Percentiles rank a stretch among this genome's conserved stretches.
These are phyloP conservation scores for Phrynocephalus guinanensis DNA, from an alignment of 2,797 vertebrate species.

Conservation along the genomic window DNA sequence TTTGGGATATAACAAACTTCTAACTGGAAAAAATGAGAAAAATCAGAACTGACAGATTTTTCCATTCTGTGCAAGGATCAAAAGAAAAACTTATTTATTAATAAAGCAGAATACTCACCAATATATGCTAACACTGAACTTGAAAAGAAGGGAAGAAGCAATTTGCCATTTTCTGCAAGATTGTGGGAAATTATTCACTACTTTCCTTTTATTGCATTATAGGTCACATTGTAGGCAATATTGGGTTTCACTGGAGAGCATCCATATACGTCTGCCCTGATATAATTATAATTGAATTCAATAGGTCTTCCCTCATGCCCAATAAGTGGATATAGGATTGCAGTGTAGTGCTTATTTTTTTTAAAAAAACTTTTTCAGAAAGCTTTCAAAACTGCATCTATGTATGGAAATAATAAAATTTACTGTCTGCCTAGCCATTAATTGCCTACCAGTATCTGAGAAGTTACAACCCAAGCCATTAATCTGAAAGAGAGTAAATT, in stretches of 20 bases:
- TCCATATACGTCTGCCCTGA: neutral
- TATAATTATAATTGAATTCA: neutral
- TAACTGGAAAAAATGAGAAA: neutral
- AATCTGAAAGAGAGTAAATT: constrained; percentile 13
- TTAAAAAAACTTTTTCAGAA: neutral
- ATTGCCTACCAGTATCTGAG: neutral
- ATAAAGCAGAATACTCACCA: neutral
- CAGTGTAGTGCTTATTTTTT: neutral
- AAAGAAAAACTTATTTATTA: neutral
- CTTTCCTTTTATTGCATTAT: neutral
- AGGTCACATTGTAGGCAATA: neutral
- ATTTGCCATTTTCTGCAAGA: neutral
- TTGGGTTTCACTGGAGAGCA: neutral
- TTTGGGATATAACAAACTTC: no score
- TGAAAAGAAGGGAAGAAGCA: neutral
- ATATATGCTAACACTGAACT: neutral
- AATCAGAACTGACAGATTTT: neutral
- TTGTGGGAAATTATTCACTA: neutral
- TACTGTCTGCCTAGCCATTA: neutral
- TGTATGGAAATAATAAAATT: neutral
- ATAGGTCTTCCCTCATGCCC: neutral
- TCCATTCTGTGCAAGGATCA: neutral
- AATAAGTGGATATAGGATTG: neutral
- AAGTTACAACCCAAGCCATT: neutral
- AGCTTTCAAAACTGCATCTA: constrained; percentile 9